Conservation (phyloP, 2,888 invertebrate species). For the Lithophane ornitopus region DNA sequence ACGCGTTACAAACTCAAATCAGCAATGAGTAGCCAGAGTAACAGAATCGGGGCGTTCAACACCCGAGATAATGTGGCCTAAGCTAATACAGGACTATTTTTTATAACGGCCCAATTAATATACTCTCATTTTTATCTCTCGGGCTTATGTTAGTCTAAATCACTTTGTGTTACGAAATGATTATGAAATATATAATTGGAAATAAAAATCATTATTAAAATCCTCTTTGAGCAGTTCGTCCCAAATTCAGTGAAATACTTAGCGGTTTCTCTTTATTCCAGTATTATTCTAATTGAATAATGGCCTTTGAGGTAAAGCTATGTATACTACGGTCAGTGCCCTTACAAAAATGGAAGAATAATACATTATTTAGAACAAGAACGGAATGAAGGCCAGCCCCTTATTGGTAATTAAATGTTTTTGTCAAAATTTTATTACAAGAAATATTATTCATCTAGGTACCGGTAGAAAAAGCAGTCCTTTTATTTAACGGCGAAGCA, state of each 20-base stretch:
- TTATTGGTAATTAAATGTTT: conserved; percentile 24
- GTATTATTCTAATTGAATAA: conserved; percentile 25
- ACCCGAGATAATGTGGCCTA: neutral
- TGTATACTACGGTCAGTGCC: neutral
- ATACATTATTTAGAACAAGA: conserved; percentile 18
- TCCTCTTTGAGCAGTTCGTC: conserved; percentile 4
- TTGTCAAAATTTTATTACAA: conserved; percentile 42
- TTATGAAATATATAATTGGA: no score
- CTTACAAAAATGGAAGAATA: neutral
- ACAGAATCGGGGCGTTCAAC: neutral
- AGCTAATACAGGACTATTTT: conserved; percentile 1
- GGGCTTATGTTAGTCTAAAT: conserved; percentile 9
- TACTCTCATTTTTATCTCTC: conserved; percentile 1
- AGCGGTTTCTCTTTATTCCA: neutral
- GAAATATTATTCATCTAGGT: conserved; percentile 9
- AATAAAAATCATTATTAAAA: conserved; percentile 17
- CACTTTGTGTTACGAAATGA: neutral
- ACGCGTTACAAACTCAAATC: neutral
- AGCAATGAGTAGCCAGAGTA: neutral
- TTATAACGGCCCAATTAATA: neutral
- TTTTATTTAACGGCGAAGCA: conserved; percentile 32
- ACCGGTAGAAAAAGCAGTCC: conserved; percentile 25
- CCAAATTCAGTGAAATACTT: conserved; percentile 17
- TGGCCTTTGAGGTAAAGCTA: neutral
- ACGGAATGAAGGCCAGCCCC: conserved; percentile 26